Percentiles rank a stretch among this genome's conserved stretches.
These are phyloP conservation scores for Chymomyza amoena DNA, from an alignment of 2,888 invertebrate genomes.

Conservation along the genomic window DNA sequence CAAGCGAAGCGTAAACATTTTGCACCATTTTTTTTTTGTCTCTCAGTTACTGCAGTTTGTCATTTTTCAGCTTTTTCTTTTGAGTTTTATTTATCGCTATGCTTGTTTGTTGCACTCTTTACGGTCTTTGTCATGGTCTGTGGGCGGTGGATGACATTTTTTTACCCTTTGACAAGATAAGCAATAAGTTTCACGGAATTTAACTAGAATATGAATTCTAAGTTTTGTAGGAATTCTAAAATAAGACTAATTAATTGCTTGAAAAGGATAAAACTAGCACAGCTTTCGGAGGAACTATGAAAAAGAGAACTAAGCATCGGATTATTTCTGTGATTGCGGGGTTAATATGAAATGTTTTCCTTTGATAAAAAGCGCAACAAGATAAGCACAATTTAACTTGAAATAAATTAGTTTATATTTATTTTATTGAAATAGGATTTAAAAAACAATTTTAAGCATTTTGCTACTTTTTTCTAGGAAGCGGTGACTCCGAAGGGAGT, in stretches of 20 bases:
- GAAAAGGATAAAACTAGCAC: too few species aligned
- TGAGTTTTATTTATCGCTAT: neutral
- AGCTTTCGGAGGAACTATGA: too few species aligned
- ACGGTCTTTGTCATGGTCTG: neutral
- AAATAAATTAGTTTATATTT: too few species aligned
- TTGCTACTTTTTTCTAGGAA: too few species aligned
- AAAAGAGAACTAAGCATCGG: too few species aligned
- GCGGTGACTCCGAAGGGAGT: too few species aligned
- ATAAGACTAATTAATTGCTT: neutral
- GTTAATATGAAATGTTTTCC: too few species aligned
- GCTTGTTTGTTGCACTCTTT: neutral
- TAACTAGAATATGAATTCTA: neutral
- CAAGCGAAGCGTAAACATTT: slow-evolving; percentile 34
- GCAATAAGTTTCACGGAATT: neutral
- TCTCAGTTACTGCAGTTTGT: neutral
- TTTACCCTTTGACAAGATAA: neutral
- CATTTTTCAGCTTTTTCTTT: neutral
- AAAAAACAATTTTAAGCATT: too few species aligned
- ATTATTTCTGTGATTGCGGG: too few species aligned
- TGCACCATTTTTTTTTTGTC: neutral
- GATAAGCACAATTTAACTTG: too few species aligned
- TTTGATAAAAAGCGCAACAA: too few species aligned
- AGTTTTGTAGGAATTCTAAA: neutral
- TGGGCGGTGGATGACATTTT: neutral
- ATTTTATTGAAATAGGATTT: too few species aligned